Evolutionary conservation across 2,888 invertebrate species (phyloP).

Genomic region (Campoplex capitator): DNA sequence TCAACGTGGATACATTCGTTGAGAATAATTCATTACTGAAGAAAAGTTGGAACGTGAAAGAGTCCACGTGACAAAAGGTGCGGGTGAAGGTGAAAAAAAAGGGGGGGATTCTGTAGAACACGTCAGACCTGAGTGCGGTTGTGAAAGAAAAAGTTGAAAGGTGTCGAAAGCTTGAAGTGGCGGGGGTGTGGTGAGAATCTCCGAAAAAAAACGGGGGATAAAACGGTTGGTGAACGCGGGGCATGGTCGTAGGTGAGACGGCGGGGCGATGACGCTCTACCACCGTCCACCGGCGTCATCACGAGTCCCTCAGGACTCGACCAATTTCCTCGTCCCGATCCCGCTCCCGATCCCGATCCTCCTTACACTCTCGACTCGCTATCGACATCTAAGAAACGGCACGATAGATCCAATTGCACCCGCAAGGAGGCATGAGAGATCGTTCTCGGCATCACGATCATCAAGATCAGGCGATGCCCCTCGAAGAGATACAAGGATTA

Average conservation of each 20-base stretch:
- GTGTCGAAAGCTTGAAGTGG: conserved; percentile 3
- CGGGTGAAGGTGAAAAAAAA: neutral
- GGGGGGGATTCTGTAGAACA: neutral
- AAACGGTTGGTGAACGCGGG: conserved; percentile 70
- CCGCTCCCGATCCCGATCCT: conserved; percentile 70
- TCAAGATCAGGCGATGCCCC: conserved; percentile 81
- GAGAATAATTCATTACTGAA: neutral
- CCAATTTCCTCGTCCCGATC: conserved; percentile 74
- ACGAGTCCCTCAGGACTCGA: conserved; percentile 82
- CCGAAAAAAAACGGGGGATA: conserved; percentile 1
- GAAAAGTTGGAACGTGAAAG: neutral
- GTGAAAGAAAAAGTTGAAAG: conserved; percentile 30
- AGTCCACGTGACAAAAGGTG: conserved; percentile 19
- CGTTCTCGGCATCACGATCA: conserved; percentile 80
- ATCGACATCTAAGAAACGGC: conserved; percentile 67
- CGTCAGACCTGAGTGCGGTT: conserved; percentile 12
- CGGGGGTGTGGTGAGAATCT: conserved; percentile 31
- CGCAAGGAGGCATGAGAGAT: conserved; percentile 80
- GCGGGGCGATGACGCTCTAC: conserved; percentile 83
- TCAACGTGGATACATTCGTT: neutral
- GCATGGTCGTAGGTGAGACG: conserved; percentile 82
- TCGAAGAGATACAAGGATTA: conserved; percentile 82
- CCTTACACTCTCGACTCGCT: conserved; percentile 57
- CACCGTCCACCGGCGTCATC: conserved; percentile 79
- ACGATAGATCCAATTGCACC: conserved; percentile 66